A percentile compares a stretch with the other conserved stretches of the same genome.
phyloP scores from a whole-genome alignment of 1,140 invertebrate genomes.

The Ditylenchus dipsaci region DNA sequence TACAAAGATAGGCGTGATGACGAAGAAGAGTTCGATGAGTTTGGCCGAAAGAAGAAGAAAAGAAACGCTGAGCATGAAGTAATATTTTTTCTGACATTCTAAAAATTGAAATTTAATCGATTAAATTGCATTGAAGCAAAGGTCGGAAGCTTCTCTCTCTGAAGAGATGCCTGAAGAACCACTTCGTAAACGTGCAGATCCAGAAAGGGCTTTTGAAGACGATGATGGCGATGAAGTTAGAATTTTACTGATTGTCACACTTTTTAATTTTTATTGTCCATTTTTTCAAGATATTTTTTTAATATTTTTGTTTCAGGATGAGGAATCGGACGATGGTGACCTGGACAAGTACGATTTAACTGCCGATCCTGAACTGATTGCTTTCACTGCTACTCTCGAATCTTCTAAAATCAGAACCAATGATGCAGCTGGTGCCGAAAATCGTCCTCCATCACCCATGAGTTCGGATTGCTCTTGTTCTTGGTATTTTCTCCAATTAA shows the following conservation, averaged over 20 bases:
- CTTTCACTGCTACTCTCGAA: constrained; percentile 22
- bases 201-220: constrained; percentile 46
- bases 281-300: too few relatives aligned
- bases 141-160: too few relatives aligned
- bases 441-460: constrained; percentile 5
- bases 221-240: constrained; percentile 46
- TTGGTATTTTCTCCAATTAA: not conserved
- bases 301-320: constrained; percentile 23
- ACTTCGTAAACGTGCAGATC: too few relatives aligned
- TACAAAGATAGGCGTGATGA: constrained; percentile 80
- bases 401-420: constrained; percentile 22
- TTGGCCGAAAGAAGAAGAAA: constrained; percentile 79
- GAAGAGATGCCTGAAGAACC: too few relatives aligned
- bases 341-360: constrained; percentile 51
- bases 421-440: not conserved
- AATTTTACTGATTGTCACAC: not conserved
- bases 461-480: constrained; percentile 55
- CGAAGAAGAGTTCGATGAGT: constrained; percentile 86
- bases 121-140: too few relatives aligned
- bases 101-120: too few relatives aligned
- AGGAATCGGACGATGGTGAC: constrained; percentile 49
- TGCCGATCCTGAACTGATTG: constrained; percentile 48
- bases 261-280: not conserved
- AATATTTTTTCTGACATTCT: too few relatives aligned
- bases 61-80: constrained; percentile 13